Evolutionary conservation across 1,140 invertebrate species (phyloP), one percentile per base, ranked within the genome.

Genomic region (Carposina sasakii): DNA sequence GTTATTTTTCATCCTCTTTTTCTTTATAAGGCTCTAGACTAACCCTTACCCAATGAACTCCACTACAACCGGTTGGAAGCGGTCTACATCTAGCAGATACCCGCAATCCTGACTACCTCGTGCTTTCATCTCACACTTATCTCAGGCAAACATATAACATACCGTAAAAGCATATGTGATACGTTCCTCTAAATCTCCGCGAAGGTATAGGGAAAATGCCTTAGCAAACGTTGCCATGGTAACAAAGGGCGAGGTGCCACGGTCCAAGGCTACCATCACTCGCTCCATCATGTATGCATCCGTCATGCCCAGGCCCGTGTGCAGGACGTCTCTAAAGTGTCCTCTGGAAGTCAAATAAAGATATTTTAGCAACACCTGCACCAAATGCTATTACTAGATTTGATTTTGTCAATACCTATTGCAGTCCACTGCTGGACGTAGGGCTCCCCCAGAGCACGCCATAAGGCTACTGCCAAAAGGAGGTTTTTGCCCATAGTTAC

Each of bases 221-320:
- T 85, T 78, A 0, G 91, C 86, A 85, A 90, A 94, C 26, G 91
- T 89, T 43, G 90, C 87, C 70, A 89, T 81, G 5, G 85, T 78
- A 6, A 94, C 81, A 56, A 78, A 81, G 2, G 88, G 85, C 43
- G 89, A 88, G 10, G 87, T 88, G 24, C 90, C 89, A 13, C 81
- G 83, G 37, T 89, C 87, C 2, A 90, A 52, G 0, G 78, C 78
- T 0, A 85, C 83, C 74, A 90, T 90, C 1, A 91, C 82, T 26
- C 88, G 78, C 28, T 90, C 89, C 61, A 90, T 84, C 62, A 91
- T 76, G 12, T 90, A 82, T 54, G 93, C 90, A 57, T 94, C 91
- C 0, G 92, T 93, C 78, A 88, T 90, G 31, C 92, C 89, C 26
- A 96, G 89, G 6, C 87, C 88, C 3, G 87, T 88, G 55, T 93